Conservation (phyloP, 2,797 vertebrate genomes). For the Ceryle rudis region DNA sequence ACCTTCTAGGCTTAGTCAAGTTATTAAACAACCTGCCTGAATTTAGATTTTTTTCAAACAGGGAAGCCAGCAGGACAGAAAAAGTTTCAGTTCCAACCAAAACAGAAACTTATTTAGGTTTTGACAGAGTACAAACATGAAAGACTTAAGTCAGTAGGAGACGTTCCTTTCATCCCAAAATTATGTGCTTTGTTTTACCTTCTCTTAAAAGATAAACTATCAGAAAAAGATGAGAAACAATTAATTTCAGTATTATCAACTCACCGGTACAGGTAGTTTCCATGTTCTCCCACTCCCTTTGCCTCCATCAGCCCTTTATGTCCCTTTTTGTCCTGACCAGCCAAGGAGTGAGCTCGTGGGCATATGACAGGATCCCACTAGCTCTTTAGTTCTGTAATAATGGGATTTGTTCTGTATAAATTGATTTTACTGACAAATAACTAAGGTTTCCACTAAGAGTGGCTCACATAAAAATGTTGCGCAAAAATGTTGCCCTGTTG, state of each 20-base stretch:
- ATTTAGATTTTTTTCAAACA: neutral
- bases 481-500: neutral
- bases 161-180: neutral
- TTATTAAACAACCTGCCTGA: neutral
- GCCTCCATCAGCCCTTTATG: neutral
- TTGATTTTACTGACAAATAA: neutral
- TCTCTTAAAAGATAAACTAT: neutral
- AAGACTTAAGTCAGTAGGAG: neutral
- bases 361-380: accelerated
- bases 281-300: neutral
- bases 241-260: neutral
- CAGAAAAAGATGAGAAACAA: neutral
- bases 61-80: neutral
- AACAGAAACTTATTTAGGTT: neutral
- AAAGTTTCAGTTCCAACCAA: neutral
- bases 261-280: neutral
- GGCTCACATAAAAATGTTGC: neutral
- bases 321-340: neutral
- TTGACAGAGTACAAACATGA: neutral
- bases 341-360: neutral
- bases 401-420: neutral
- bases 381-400: neutral
- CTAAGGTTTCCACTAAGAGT: neutral
- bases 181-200: neutral
- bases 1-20: neutral